phyloP scores from a whole-genome alignment of 2,797 vertebrate species.

The Xenopus petersii region DNA sequence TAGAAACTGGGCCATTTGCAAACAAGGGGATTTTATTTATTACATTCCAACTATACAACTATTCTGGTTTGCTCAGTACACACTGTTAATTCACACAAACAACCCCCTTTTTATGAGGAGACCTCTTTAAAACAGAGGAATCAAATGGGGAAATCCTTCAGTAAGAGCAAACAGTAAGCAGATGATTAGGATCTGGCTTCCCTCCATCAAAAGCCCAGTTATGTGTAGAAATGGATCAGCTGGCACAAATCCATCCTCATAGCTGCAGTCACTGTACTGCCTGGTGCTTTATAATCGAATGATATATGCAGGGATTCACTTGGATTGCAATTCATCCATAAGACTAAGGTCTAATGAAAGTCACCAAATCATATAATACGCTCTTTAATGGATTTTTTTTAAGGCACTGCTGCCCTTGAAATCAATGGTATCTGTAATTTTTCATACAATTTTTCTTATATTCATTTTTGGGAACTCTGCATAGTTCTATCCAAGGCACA shows the following conservation, averaged over 20 bases:
- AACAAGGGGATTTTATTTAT: too few relatives aligned
- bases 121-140: too few relatives aligned
- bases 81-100: too few relatives aligned
- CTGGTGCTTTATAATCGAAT: not conserved
- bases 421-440: not conserved
- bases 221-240: slow-evolving; percentile 13
- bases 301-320: not conserved
- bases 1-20: too few relatives aligned
- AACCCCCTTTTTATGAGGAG: too few relatives aligned
- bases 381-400: too few relatives aligned
- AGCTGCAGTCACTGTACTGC: not conserved
- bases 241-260: slow-evolving; percentile 11
- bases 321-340: not conserved
- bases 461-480: not conserved
- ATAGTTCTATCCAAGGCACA: not conserved
- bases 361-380: not conserved
- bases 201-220: not conserved
- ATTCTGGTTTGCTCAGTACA: too few relatives aligned
- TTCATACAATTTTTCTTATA: not conserved
- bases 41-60: too few relatives aligned
- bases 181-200: not conserved
- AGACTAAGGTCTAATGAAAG: not conserved
- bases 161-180: not conserved
- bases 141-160: not conserved
- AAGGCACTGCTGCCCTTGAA: not conserved